A percentile compares a stretch with the other conserved stretches of the same genome.
Conservation (phyloP, 2,113 vertebrate genomes). For the Pomatostomus ruficeps region DNA sequence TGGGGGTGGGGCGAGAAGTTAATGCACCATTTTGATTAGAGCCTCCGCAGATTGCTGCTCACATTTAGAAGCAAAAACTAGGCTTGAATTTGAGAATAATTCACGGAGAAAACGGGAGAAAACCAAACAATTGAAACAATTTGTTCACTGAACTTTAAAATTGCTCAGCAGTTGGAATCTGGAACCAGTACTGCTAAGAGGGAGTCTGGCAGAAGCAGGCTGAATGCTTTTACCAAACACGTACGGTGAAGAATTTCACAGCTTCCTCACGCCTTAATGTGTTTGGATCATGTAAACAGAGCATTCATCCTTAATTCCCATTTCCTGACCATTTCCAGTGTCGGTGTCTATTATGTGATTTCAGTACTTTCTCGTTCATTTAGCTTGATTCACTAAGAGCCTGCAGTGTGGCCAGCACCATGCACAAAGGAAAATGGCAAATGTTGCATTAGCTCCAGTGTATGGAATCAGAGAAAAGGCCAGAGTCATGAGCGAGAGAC, state of each 20-base stretch:
- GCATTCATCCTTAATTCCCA: neutral
- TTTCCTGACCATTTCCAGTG: neutral
- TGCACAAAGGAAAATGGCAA: neutral
- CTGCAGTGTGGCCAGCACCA: neutral
- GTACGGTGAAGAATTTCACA: neutral
- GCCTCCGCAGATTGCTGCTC: neutral
- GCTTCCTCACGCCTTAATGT: neutral
- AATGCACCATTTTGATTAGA: neutral
- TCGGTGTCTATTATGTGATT: neutral
- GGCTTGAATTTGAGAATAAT: constrained; percentile 23
- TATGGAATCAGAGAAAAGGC: neutral
- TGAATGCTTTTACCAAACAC: neutral
- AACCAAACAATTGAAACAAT: constrained; percentile 12
- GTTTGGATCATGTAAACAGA: constrained; percentile 12
- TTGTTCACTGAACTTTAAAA: constrained; percentile 37
- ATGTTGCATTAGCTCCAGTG: neutral
- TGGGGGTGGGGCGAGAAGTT: neutral
- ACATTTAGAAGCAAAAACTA: neutral
- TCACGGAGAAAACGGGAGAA: neutral
- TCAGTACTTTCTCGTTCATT: neutral
- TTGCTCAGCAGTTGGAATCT: constrained; percentile 4
- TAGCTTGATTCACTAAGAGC: neutral
- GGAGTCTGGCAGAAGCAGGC: neutral
- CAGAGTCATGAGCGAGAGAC: neutral
- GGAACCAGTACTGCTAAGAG: neutral